Evolutionary conservation across 2,888 invertebrate genomes (phyloP), one percentile per base, ranked within the genome.

Genomic region (Nipponacmea schrenckii): DNA sequence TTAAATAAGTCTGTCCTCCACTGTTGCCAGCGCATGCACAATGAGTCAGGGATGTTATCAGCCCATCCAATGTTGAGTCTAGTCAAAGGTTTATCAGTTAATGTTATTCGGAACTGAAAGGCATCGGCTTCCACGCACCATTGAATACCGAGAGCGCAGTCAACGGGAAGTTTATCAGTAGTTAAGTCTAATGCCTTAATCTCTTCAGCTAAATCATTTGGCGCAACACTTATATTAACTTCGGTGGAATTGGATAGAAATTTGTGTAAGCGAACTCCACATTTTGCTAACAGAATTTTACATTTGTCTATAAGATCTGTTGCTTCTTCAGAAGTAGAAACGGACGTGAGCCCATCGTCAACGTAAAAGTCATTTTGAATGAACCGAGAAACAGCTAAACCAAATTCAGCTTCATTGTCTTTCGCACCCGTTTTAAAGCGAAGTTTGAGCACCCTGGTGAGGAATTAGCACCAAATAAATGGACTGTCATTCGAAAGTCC

Each of bases 211-310:
- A 76, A 39, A 39, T 79, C 80, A 39, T 70, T 69, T 1, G 39
- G n/a, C 1, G 74, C 65, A n/a, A 81, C 44, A 7, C 50, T 46
- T 14, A 14, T 15, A 14, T 80, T 17, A n/a, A 81, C 81, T 17
- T 72, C 72, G 46, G 68, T 68, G 15, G 68, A 71, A 66, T 81
- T 84, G 0, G 77, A 79, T 1, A 72, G 24, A 64, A 80, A 77
- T 64, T 81, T 79, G 73, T 77, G 76, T 14, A 82, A 62, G 27
- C 72, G 56, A 12, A 81, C 24, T 5, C 76, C 76, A 67, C 76
- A 75, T 24, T 72, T 73, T 14, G 46, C 46, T 46, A 50, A 50
- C 8, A 50, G 15, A n/a, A 5, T n/a, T 50, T 50, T 50, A 50
- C n/a, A n/a, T 50, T 50, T 17, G 17, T 50, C 20, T n/a, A 50